Evolutionary conservation across 2,113 vertebrate genomes (phyloP), one percentile per base, ranked within the genome.

Genomic region (Enhydra lutris): DNA sequence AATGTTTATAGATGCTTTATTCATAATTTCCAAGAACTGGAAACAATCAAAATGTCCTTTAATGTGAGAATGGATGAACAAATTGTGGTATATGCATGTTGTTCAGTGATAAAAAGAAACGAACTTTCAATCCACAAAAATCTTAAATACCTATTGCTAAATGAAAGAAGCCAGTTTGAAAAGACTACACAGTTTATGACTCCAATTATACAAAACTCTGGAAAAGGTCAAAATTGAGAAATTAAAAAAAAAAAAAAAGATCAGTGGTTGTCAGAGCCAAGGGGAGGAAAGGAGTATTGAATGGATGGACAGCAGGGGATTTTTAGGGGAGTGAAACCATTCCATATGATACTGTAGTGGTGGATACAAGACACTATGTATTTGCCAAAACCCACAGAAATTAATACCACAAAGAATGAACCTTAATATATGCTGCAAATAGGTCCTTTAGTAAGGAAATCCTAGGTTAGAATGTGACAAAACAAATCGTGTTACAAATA

Each of bases 151-250:
- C 4, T 61, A 50, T 29, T 94, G 57, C 34, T n/a, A 59, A 88
- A n/a, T 21, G 50, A 59, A 67, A 88, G 57, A 59, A 87, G 57
- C 17, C 86, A 82, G 42, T 63, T 12, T 91, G 57, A 45, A 83
- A 91, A 88, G 42, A 36, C 29, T 69, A 29, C 67, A 21, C 47
- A 36, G 79, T 14, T 13, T 47, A 34, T 26, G 18, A 61, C 52
- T 83, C 59, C 18, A 82, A 36, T 63, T 83, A 73, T 7, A 45
- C 36, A 31, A 74, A 55, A 45, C n/a, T 79, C 71, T 23, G 17
- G 80, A 36, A 78, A 84, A 95, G 10, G 67, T 21, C 52, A 92
- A 67, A 69, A 59, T 9, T 74, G 78, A 79, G 92, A 65, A 26
- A 8, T 47, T 65, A 23, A 31, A 65, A 65, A 55, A 55, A 52